Evolutionary conservation across 2,797 vertebrate species (phyloP).

Genomic region (Sarcoramphus papa): DNA sequence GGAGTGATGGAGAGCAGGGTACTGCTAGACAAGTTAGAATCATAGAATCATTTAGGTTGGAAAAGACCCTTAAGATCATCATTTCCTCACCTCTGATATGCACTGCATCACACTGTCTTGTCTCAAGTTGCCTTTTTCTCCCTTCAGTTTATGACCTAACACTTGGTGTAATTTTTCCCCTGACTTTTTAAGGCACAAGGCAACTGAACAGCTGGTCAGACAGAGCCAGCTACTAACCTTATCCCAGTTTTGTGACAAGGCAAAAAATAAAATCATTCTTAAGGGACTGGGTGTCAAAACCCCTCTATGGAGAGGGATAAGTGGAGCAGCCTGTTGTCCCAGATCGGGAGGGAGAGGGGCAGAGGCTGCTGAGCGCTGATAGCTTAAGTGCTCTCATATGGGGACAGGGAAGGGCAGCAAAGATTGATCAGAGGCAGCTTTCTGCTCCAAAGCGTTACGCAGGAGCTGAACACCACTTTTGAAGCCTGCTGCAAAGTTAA

Average conservation of each 20-base stretch:
- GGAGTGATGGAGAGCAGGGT: not conserved
- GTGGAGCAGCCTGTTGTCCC: not conserved
- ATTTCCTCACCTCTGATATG: not conserved
- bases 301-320: not conserved
- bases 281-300: not conserved
- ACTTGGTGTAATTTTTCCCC: not conserved
- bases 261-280: not conserved
- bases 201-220: not conserved
- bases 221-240: not conserved
- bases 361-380: not conserved
- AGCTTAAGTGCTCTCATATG: not conserved
- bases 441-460: fast-evolving
- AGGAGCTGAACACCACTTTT: not conserved
- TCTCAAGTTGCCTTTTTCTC: not conserved
- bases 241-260: not conserved
- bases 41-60: no score
- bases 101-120: not conserved
- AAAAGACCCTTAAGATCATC: not conserved
- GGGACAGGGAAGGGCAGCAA: not conserved
- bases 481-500: not conserved
- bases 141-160: not conserved
- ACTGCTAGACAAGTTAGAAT: not conserved
- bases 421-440: not conserved
- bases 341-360: not conserved
- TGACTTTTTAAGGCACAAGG: not conserved